phyloP scores from a whole-genome alignment of 1,140 invertebrate species.

The Eupristina koningsbergeri region DNA sequence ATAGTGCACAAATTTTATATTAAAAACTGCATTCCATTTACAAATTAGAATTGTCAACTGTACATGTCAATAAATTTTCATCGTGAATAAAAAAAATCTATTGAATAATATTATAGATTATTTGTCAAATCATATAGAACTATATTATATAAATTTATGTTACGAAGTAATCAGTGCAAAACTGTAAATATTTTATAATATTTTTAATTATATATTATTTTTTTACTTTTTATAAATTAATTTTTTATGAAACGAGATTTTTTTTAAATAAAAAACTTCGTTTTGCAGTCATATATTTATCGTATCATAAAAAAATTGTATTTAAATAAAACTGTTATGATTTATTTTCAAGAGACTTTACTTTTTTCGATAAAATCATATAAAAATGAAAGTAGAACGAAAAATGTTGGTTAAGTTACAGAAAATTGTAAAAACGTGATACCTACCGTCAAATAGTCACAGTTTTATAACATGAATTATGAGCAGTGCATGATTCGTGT shows the following conservation, averaged over 20 bases:
- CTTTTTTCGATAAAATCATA: neutral
- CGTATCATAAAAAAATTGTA: no score
- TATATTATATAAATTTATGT: no score
- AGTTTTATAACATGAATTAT: neutral
- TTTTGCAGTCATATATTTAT: neutral
- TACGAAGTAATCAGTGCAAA: no score
- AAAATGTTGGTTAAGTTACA: constrained; percentile 9
- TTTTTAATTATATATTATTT: no score
- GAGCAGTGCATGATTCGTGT: neutral
- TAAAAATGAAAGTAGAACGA: neutral
- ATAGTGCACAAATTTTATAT: no score
- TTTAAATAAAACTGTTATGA: neutral
- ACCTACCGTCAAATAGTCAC: neutral
- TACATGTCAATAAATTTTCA: no score
- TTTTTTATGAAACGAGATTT: neutral
- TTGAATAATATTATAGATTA: no score
- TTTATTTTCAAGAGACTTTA: neutral
- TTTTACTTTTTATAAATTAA: no score
- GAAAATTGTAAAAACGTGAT: neutral
- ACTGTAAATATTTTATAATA: no score
- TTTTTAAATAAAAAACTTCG: neutral
- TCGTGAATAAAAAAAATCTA: no score
- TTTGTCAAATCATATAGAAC: neutral
- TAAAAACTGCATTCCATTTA: no score
- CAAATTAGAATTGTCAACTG: no score